Base-by-base conservation (phyloP, 2,113 vertebrate species). In the Ceuthmochares aereus region DNA sequence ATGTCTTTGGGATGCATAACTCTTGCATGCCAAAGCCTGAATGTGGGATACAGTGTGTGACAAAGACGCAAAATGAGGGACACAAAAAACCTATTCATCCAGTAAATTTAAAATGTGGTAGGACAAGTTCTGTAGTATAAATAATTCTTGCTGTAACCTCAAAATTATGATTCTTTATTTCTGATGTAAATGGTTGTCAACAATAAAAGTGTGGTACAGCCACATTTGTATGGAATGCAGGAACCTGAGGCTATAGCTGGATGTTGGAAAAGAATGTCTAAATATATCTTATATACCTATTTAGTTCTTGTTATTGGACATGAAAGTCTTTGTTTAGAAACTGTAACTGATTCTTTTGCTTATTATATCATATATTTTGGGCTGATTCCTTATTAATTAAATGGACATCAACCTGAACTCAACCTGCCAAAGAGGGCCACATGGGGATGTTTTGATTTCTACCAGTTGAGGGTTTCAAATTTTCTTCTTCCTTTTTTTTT, bases 31-130 rank as follows among this genome's bases (percentile, higher is more conserved):
- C 88, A 95, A 96, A 94, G 88, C 66, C 86, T 64, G 58, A 94
- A 89, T 95, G 92, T 95, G 95, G 93, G 92, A 93, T 90, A 40
- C 37, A 90, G 64, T 64, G 59, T 96, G 95, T 93, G 93, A 96
- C 92, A 95, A 95, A 94, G 80, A 87, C 0, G 0, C 45, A 92
- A 76, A 92, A 90, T 87, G 45, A 95, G 83, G 69, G 89, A 94
- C 86, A 87, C 68, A 75, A 54, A 89, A 73, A 92, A 90, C 58
- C 58, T 89, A 79, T 92, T 95, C 62, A 91, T 84, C 78, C 67
- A 96, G 18, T 90, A 87, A 88, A 93, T 95, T 93, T 94, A 92
- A 96, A 94, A 93, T 92, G 95, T 86, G 68, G 15, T 94, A 73
- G 43, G 20, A 94, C 66, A 17, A 89, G 52, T 72, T 22, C 60